These are phyloP conservation scores for Pollenia angustigena DNA, from an alignment of 2,888 invertebrate species.

Conservation along the genomic window DNA sequence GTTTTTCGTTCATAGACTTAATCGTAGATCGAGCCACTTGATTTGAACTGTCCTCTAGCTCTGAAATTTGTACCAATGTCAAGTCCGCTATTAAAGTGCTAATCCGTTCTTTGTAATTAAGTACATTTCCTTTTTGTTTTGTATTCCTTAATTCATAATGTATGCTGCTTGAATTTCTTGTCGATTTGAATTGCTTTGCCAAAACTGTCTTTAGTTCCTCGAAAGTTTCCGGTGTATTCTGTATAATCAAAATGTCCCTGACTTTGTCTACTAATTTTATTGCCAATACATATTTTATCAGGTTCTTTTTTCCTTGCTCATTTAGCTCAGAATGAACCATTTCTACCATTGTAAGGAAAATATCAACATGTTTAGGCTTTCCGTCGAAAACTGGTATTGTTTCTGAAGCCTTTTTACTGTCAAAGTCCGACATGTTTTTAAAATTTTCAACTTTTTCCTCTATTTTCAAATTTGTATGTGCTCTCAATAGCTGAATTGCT, in stretches of 20 bases:
- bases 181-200: neutral
- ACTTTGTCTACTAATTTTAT: neutral
- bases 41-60: neutral
- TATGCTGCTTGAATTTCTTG: constrained; percentile 1
- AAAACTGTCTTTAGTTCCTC: neutral
- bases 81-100: neutral
- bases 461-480: no score
- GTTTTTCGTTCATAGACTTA: no score
- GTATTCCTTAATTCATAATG: constrained; percentile 21
- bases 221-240: no score
- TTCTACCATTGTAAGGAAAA: neutral
- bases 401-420: no score
- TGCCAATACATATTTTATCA: neutral
- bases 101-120: neutral
- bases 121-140: constrained; percentile 28
- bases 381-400: constrained; percentile 16
- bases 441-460: no score
- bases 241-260: neutral
- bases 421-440: no score
- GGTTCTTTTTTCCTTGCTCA: neutral
- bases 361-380: constrained; percentile 56
- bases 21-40: neutral
- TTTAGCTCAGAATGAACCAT: neutral
- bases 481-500: neutral
- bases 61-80: neutral